Evolutionary conservation across 2,113 vertebrate species (phyloP).

Genomic region (Drymodes brunneopygia): DNA sequence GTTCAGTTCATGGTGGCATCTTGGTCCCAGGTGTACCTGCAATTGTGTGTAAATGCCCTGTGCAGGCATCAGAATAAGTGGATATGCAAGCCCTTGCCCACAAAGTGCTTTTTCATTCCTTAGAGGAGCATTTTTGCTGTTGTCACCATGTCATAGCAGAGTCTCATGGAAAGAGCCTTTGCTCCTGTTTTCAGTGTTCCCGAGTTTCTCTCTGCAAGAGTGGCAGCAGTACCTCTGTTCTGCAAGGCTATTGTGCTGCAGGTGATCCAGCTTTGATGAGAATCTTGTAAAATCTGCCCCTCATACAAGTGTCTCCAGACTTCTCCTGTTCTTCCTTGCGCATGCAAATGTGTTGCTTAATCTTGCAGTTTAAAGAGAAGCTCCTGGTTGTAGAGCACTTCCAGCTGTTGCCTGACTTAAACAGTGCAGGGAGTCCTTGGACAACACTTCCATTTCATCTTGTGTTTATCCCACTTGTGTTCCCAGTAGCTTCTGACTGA

Average conservation of each 20-base stretch:
- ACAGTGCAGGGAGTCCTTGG: background rate
- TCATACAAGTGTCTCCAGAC: background rate
- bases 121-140: background rate
- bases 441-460: background rate
- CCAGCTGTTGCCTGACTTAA: background rate
- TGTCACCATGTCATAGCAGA: fast-evolving
- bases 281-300: background rate
- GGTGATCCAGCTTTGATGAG: background rate
- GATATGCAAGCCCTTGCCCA: background rate
- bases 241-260: background rate
- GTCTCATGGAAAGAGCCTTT: background rate
- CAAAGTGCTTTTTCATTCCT: background rate
- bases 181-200: background rate
- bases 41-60: fast-evolving
- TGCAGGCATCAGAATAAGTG: background rate
- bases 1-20: background rate
- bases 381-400: background rate
- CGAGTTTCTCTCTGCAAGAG: background rate
- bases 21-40: background rate
- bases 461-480: background rate
- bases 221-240: background rate
- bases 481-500: background rate
- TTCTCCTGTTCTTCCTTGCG: background rate
- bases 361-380: background rate
- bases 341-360: background rate